Base-by-base conservation (phyloP, 2,888 invertebrate genomes). In the Mylabris sibirica region DNA sequence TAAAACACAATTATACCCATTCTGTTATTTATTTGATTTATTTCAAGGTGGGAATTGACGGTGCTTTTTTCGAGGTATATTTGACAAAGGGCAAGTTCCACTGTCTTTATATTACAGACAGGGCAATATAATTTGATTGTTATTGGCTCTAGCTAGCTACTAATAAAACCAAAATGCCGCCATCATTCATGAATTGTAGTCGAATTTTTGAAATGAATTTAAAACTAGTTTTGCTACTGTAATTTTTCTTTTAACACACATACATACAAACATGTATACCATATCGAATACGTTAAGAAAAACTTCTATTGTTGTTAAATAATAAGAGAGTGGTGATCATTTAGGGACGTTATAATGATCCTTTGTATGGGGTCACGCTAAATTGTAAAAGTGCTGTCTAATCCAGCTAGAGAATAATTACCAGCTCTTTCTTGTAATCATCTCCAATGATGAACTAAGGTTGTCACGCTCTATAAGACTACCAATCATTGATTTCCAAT, bases 1-100 rank as follows among this genome's bases (percentile, higher is more conserved):
- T 79, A 79, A 79, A 80, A 79, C 78, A 78, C 80, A 79, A 79
- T 81, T 80, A 80, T 78, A 77, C 76, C 76, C 78, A 53, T 77
- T 73, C 71, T 75, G 78, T 77, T 77, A 76, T 80, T 79, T 76
- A 77, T 78, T 76, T 72, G 74, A 72, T 79, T 77, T 78, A 78
- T 80, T 79, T 22, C 12, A 77, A 73, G 74, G 61, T 59, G 41
- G 65, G 60, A 68, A 70, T 61, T 74, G 73, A 68, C 79, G 80
- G 80, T 70, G 59, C 76, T 72, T 79, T 80, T 80, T 78, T 79
- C 77, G 78, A 78, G 78, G 78, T 76, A 8, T 8, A 74, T 72
- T 73, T 69, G 74, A 80, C 79, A 81, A 80, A 74, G 69, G 53
- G 62, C 64, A 61, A 65, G 65, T 26, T 65, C 67, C 57, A 69